These are phyloP conservation scores for Sparus aurata DNA, from an alignment of 2,797 vertebrate genomes.

Conservation along the genomic window DNA sequence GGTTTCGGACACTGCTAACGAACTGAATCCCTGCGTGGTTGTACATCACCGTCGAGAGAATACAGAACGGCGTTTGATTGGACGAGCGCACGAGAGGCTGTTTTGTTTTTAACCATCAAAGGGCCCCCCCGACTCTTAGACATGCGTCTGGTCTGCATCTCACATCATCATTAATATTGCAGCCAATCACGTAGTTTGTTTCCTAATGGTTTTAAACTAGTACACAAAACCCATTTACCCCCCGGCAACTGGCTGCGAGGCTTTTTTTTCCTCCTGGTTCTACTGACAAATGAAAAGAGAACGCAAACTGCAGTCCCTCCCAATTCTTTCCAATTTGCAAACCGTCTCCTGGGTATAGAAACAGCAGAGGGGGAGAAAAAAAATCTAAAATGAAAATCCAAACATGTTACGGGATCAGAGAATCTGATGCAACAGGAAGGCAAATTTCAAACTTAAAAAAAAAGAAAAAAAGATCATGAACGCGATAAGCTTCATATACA, in stretches of 20 bases:
- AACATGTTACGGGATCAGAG: constrained; percentile 27
- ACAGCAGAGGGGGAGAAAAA: background rate
- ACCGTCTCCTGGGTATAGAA: constrained; percentile 38
- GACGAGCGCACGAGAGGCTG: constrained; percentile 4
- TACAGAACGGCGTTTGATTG: constrained; percentile 7
- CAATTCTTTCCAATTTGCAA: constrained; percentile 54
- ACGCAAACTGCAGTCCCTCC: constrained; percentile 43
- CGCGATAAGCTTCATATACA: background rate
- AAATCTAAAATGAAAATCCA: background rate
- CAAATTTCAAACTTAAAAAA: background rate
- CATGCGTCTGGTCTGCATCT: constrained; percentile 19
- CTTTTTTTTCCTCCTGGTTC: constrained; percentile 26
- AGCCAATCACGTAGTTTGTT: constrained; percentile 43
- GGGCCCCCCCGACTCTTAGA: background rate
- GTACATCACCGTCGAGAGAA: constrained; percentile 25
- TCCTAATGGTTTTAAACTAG: constrained; percentile 55
- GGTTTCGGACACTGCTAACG: constrained; percentile 13
- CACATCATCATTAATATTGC: constrained; percentile 50
- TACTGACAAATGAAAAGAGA: constrained; percentile 55
- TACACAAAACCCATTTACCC: constrained; percentile 49
- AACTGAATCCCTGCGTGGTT: constrained; percentile 41
- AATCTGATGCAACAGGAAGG: constrained; percentile 42
- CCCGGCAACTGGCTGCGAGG: constrained; percentile 43
- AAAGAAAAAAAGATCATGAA: background rate
- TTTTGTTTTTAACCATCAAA: constrained; percentile 30